Base-by-base conservation (phyloP, 1,140 invertebrate genomes). In the Hylyphantes graminicola region DNA sequence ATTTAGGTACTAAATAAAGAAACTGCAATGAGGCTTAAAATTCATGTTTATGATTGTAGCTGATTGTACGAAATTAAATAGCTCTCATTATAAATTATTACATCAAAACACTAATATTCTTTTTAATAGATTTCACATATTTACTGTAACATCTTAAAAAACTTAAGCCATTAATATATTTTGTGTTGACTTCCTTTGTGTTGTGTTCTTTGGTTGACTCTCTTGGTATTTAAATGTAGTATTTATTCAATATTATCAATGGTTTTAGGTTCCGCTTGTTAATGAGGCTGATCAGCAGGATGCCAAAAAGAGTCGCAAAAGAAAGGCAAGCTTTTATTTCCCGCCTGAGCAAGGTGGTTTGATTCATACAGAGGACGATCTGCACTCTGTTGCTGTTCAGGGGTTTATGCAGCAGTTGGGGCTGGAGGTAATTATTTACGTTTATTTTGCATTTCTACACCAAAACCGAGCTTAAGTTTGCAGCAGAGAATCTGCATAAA, bases 381-480 rank as follows among this genome's bases (percentile, higher is more conserved):
- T 86, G 2, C 63, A 85, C 19, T 61, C 50, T 50, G 19, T 85
- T 65, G 86, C 85, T 53, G 72, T 86, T 35, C 59, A 81, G 53
- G 86, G 83, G 65, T 85, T 87, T 67, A 75, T 76, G 17, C 74
- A 81, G 12, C 74, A 77, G 13, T 72, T 87, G 15, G 81, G 86
- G 61, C 65, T 86, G 48, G 74, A 77, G 21, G 57, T 63, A 64
- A 19, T 85, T 68, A 77, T 54, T 85, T 19, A 35, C 35, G 61
- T 9, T 50, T 78, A 17, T 57, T 64, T 85, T 82, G 13, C 15
- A 21, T 50, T 51, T 17, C n/a, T n/a, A 63, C 13, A 48, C 12
- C 21, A n/a, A 11, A 61, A 19, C 15, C 0, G n/a, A 9, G 48
- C 13, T 74, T 53, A 76, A 51, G n/a, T n/a, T n/a, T n/a, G n/a